phyloP scores from a whole-genome alignment of 2,113 vertebrate genomes.

The Amphiprion ocellaris region DNA sequence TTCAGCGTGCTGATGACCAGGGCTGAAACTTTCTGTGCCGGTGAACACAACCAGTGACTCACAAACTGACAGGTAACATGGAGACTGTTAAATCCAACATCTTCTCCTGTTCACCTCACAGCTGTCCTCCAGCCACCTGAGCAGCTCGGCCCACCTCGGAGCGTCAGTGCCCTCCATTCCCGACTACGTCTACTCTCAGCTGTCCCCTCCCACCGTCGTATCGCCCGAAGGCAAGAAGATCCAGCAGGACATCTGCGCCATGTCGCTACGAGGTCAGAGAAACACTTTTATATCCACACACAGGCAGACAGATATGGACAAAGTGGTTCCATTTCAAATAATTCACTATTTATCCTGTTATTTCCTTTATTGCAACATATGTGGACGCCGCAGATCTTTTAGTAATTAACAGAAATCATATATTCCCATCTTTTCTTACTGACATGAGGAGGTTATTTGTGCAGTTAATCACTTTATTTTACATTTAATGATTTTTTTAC shows the following conservation, averaged over 20 bases:
- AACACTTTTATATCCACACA: not conserved
- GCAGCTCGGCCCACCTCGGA: constrained; percentile 77
- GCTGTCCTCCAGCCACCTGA: constrained; percentile 78
- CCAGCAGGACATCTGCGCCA: constrained; percentile 90
- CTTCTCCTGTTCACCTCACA: constrained; percentile 37
- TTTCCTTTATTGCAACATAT: too few species aligned
- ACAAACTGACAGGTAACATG: not conserved
- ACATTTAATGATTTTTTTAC: too few species aligned
- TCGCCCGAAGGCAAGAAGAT: constrained; percentile 88
- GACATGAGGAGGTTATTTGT: too few species aligned
- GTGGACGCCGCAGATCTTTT: too few species aligned
- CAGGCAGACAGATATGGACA: not conserved
- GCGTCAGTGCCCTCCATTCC: constrained; percentile 92
- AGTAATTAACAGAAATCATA: too few species aligned
- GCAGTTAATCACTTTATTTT: too few species aligned
- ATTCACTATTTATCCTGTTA: too few species aligned
- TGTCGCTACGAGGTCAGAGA: constrained; percentile 81
- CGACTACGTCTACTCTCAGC: constrained; percentile 88
- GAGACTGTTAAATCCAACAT: not conserved
- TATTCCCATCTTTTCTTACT: too few species aligned
- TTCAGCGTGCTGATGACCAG: not conserved
- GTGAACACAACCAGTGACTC: not conserved
- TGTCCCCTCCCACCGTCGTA: constrained; percentile 80
- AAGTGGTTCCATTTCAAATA: not conserved
- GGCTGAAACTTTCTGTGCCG: not conserved